phyloP scores from a whole-genome alignment of 2,113 vertebrate genomes.

The Mirounga angustirostris region DNA sequence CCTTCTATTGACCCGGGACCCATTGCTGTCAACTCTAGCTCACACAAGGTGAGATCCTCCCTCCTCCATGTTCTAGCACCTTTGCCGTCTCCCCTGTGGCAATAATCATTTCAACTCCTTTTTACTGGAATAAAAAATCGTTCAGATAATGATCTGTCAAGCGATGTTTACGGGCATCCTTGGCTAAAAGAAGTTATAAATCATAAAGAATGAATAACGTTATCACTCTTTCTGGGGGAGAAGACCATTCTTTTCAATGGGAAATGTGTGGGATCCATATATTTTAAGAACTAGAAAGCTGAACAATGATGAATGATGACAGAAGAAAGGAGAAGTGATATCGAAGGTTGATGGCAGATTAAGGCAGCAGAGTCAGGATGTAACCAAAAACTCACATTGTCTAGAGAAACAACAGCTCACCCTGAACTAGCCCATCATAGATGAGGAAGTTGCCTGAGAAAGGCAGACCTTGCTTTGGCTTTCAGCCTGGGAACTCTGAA shows the following conservation, averaged over 20 bases:
- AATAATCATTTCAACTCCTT: background rate
- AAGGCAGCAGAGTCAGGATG: background rate
- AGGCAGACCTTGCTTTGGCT: background rate
- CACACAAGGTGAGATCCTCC: background rate
- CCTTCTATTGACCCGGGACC: background rate
- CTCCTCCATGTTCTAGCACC: background rate
- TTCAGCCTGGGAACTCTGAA: background rate
- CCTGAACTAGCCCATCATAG: background rate
- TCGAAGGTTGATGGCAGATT: background rate
- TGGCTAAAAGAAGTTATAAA: background rate
- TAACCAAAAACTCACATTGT: background rate
- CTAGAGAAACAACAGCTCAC: background rate
- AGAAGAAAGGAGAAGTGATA: conserved; percentile 35
- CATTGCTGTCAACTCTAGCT: background rate
- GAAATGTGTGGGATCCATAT: background rate
- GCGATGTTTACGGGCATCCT: background rate
- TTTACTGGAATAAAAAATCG: background rate
- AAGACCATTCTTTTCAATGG: background rate
- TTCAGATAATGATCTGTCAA: background rate
- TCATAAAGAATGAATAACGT: background rate
- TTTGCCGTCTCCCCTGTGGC: accelerated
- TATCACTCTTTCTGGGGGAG: background rate
- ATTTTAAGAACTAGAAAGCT: conserved; percentile 15
- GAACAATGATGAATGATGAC: background rate
- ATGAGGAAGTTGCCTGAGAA: conserved; percentile 47